Conservation (phyloP, 2,113 vertebrate genomes). For the Rhabdornis inornatus region DNA sequence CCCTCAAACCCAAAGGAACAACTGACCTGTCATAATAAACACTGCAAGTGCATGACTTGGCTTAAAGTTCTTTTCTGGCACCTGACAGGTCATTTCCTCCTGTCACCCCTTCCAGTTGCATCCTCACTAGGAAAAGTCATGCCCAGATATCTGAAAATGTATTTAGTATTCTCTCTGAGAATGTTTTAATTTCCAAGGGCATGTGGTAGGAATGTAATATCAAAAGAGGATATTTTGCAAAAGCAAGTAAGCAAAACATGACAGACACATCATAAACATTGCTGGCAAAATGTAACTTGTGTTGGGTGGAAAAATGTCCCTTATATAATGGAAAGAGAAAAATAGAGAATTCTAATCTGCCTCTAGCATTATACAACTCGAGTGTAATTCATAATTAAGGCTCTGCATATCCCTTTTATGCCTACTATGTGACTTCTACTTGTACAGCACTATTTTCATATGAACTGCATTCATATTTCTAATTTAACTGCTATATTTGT, state of each 20-base stretch:
- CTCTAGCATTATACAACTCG: rapidly evolving
- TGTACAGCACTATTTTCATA: background rate
- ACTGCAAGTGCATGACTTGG: background rate
- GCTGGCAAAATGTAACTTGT: background rate
- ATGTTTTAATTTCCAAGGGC: background rate
- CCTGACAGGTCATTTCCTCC: background rate
- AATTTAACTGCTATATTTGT: background rate
- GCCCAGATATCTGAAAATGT: background rate
- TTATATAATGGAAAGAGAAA: background rate
- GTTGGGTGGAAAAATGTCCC: background rate
- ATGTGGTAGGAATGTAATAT: background rate
- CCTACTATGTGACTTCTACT: background rate
- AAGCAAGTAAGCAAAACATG: background rate
- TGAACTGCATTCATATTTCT: background rate
- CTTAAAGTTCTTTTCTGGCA: background rate
- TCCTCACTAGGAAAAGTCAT: background rate
- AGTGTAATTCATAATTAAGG: background rate
- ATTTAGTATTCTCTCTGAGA: background rate
- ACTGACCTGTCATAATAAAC: background rate
- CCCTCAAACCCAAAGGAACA: background rate
- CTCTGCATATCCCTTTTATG: background rate
- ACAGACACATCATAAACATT: background rate
- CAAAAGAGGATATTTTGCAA: background rate
- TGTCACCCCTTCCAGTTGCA: background rate
- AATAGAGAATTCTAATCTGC: background rate